Evolutionary conservation across 2,888 invertebrate genomes (phyloP).

Genomic region (Apantesis nais): DNA sequence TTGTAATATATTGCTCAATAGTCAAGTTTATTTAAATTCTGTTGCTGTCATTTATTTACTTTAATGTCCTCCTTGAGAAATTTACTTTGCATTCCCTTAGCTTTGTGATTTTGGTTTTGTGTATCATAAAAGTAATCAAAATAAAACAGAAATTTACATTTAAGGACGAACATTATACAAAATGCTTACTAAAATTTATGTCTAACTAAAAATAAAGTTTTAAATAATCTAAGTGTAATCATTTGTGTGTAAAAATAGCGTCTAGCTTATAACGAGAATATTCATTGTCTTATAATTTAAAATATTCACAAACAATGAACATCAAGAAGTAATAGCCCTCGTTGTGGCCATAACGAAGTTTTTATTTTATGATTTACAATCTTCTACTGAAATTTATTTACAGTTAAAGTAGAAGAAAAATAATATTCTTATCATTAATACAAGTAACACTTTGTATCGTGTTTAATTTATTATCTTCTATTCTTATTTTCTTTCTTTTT

Average conservation of each 20-base stretch:
- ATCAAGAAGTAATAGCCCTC: neutral
- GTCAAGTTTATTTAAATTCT: neutral
- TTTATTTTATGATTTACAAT: neutral
- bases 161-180: neutral
- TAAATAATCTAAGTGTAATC: neutral
- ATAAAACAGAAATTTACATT: neutral
- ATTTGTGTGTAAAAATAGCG: neutral
- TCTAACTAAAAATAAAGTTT: neutral
- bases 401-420: neutral
- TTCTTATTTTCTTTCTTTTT: too few species aligned
- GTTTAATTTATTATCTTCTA: slow-evolving; percentile 4
- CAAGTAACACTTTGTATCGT: neutral
- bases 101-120: neutral
- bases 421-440: neutral
- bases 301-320: neutral
- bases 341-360: neutral
- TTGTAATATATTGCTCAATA: neutral
- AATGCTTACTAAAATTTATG: neutral
- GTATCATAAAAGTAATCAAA: neutral
- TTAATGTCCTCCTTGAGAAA: neutral
- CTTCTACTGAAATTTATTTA: neutral
- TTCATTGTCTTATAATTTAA: slow-evolving; percentile 15
- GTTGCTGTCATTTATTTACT: neutral
- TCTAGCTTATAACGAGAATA: neutral
- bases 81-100: neutral